A percentile compares a stretch with the other conserved stretches of the same genome.
Conservation (phyloP, 2,113 vertebrate genomes). For the Ariopsis seemanni region DNA sequence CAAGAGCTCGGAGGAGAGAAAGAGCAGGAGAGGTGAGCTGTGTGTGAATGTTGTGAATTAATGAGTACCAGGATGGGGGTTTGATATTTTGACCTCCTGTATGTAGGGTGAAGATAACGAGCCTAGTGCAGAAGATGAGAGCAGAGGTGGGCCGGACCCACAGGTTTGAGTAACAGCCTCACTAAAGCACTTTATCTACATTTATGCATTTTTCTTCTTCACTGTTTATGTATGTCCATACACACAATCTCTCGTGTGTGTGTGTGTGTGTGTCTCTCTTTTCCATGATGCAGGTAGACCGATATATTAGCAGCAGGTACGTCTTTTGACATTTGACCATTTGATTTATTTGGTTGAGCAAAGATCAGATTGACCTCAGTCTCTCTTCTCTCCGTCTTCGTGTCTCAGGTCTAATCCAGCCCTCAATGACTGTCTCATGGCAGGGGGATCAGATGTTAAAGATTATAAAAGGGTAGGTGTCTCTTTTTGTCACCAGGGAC, state of each 20-base stretch:
- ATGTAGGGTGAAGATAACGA: conserved; percentile 74
- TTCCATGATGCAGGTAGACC: conserved; percentile 59
- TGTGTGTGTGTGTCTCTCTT: neutral
- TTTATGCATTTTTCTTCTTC: neutral
- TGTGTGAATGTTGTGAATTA: neutral
- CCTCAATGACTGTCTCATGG: conserved; percentile 61
- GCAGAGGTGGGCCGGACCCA: conserved; percentile 68
- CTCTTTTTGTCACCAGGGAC: neutral
- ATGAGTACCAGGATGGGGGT: neutral
- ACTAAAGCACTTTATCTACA: neutral
- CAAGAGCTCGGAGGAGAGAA: conserved; percentile 70
- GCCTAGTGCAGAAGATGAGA: conserved; percentile 72
- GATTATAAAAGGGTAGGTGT: conserved; percentile 77
- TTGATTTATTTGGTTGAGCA: conserved; percentile 3
- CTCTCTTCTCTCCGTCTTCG: conserved; percentile 44
- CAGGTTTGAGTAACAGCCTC: conserved; percentile 59
- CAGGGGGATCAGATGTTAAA: conserved; percentile 64
- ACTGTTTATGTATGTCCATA: neutral
- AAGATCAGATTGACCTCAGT: conserved; percentile 41
- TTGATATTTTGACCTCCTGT: conserved; percentile 33
- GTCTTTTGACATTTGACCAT: conserved; percentile 45
- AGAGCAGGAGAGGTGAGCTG: conserved; percentile 65
- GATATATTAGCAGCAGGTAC: conserved; percentile 69
- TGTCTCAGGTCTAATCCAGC: conserved; percentile 61
- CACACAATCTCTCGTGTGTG: neutral